Evolutionary conservation across 2,888 invertebrate genomes (phyloP), one percentile per base, ranked within the genome.

Genomic region (Pseudococcus longispinus): DNA sequence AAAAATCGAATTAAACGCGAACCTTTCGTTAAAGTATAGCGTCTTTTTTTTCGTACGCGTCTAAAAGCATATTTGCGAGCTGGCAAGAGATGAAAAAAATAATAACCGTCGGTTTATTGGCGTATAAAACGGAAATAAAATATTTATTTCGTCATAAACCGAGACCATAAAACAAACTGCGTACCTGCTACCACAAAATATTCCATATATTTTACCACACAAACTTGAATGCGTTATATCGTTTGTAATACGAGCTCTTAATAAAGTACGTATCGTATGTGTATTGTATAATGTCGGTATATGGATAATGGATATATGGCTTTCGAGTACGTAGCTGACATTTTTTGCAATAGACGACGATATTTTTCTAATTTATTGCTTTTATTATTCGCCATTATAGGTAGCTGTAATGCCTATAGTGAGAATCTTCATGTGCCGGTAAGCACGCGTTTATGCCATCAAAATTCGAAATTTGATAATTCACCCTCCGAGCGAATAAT

Each of bases 111-210:
- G 74, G 18, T 74, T 74, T 74, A 74, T 74, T 74, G n/a, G 74
- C 74, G 74, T 37, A 74, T 74, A 74, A 74, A 74, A 74, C 37
- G 74, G 26, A 74, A 74, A 74, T 74, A 74, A 74, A 74, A 74
- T 74, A 74, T 74, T 74, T 74, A 74, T 74, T 74, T 74, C 74
- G 37, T 74, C 74, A 74, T 74, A 74, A 74, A 74, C 37, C 74
- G 32, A 74, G 74, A 29, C 74, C 74, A 18, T 74, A 74, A 74
- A 74, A 74, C 26, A 74, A 74, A 74, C 37, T 32, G 37, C 74
- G 74, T 74, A 74, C 74, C 74, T 74, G 74, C 74, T 74, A 74
- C 74, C 74, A 32, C 29, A 74, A 74, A 37, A 74, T 74, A 74
- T 37, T 74, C 29, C 74, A 26, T 74, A 74, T 74, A 23, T 74